Conservation (phyloP, 92 coral and sea anemone genomes). For the Epizoanthus fatuus region DNA sequence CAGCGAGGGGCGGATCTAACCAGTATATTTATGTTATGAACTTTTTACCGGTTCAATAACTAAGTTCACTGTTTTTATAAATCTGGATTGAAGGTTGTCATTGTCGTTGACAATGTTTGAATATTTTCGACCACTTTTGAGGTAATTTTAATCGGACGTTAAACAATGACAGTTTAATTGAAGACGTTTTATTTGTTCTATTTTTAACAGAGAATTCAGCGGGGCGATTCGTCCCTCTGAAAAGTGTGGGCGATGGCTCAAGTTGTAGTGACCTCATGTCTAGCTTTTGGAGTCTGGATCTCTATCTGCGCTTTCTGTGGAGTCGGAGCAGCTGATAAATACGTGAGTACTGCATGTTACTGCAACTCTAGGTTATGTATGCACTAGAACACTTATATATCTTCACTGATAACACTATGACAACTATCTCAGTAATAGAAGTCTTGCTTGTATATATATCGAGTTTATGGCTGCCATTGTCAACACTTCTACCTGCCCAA, state of each 20-base stretch:
- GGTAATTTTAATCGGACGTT: not conserved
- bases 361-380: too few relatives aligned
- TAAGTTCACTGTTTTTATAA: not conserved
- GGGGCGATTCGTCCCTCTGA: conserved; percentile 40
- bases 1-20: conserved; percentile 21
- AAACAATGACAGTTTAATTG: not conserved
- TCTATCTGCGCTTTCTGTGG: not conserved
- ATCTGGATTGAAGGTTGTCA: not conserved
- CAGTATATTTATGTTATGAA: conserved; percentile 14
- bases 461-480: too few relatives aligned
- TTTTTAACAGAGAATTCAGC: conserved; percentile 2
- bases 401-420: too few relatives aligned
- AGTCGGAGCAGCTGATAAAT: conserved; percentile 7
- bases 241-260: conserved; percentile 33
- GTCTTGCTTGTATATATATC: too few relatives aligned
- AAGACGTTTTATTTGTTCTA: not conserved
- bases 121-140: not conserved
- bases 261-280: conserved; percentile 26
- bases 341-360: conserved; percentile 4
- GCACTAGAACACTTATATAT: too few relatives aligned
- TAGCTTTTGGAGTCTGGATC: conserved; percentile 19
- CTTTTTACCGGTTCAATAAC: not conserved
- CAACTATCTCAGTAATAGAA: too few relatives aligned
- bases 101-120: not conserved
- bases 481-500: too few relatives aligned